Conservation (phyloP, 2,888 invertebrate species). For the Volucella inanis region DNA sequence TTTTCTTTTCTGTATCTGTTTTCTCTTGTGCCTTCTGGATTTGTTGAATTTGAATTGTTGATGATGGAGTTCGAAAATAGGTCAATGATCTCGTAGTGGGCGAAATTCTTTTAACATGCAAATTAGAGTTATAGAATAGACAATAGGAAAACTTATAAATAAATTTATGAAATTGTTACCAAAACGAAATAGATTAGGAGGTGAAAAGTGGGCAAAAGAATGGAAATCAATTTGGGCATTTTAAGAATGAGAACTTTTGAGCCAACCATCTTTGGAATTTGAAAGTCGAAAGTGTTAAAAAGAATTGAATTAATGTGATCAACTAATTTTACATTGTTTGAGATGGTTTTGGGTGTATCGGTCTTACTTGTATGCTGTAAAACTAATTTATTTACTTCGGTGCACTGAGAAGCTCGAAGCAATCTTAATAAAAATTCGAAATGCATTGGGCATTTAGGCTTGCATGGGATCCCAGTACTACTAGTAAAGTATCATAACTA, state of each 20-base stretch:
- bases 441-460: too few species aligned
- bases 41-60: background rate
- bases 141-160: conserved; percentile 10
- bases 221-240: conserved; percentile 27
- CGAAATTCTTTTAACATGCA: conserved; percentile 10
- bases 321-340: too few species aligned
- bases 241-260: conserved; percentile 1
- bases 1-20: background rate
- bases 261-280: conserved; percentile 15
- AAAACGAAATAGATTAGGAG: conserved; percentile 12
- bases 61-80: background rate
- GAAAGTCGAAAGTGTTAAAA: background rate
- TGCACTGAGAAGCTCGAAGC: too few species aligned
- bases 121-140: background rate
- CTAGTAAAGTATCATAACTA: too few species aligned
- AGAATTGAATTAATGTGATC: background rate
- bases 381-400: too few species aligned
- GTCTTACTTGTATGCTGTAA: too few species aligned
- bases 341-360: too few species aligned
- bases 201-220: conserved; percentile 38
- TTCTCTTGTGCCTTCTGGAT: background rate
- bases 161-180: conserved; percentile 20
- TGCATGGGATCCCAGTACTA: too few species aligned
- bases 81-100: conserved; percentile 27
- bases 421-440: too few species aligned